Percentiles rank a stretch among this genome's conserved stretches.
phyloP scores from a whole-genome alignment of 2,888 invertebrate species.

The Drosophila siamana region DNA sequence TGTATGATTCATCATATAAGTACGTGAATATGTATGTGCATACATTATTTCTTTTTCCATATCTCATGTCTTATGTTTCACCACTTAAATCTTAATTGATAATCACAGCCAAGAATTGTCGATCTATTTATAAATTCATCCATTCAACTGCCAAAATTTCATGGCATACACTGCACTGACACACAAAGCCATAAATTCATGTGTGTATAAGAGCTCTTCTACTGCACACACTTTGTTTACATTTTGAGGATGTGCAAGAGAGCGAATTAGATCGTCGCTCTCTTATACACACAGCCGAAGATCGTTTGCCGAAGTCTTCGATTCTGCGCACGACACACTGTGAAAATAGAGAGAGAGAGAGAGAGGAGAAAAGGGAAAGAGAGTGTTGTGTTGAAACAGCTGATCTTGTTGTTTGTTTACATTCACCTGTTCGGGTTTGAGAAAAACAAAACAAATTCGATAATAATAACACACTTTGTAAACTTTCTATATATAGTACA shows the following conservation, averaged over 20 bases:
- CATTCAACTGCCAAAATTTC: constrained; percentile 62
- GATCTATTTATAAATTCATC: constrained; percentile 56
- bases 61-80: constrained; percentile 67
- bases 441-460: constrained; percentile 23
- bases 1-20: constrained; percentile 39
- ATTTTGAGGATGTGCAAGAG: constrained; percentile 27
- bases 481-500: constrained; percentile 13
- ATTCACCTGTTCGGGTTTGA: constrained; percentile 42
- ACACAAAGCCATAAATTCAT: constrained; percentile 45
- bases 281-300: constrained; percentile 61
- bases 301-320: constrained; percentile 27
- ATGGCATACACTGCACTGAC: constrained; percentile 58
- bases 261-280: background rate
- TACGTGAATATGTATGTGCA: constrained; percentile 9
- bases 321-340: constrained; percentile 44
- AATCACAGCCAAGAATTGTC: constrained; percentile 54
- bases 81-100: constrained; percentile 63
- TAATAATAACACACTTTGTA: constrained; percentile 50
- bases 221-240: constrained; percentile 59
- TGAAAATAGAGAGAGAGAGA: constrained; percentile 13
- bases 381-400: constrained; percentile 29
- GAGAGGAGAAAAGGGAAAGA: background rate
- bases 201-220: constrained; percentile 52
- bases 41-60: constrained; percentile 28
- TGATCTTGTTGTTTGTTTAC: constrained; percentile 53